Base-by-base conservation (phyloP, 2,113 vertebrate species). In the Engystomops pustulosus region DNA sequence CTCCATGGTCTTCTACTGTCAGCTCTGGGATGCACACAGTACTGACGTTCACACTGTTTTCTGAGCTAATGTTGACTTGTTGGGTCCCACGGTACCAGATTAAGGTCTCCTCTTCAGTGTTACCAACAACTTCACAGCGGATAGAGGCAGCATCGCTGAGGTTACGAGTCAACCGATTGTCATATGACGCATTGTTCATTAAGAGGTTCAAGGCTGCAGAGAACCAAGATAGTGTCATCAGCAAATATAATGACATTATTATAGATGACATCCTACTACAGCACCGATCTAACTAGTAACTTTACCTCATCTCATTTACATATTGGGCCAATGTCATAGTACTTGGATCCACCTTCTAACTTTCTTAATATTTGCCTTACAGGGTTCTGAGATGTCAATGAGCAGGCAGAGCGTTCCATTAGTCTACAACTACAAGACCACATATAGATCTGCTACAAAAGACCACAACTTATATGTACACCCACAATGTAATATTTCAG, bases 11-110 rank as follows among this genome's bases (percentile, higher is more conserved):
- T 0, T 90, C 32, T 77, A 84, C 72, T 0, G 62, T 86, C 85
- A 94, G 79, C 0, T 90, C 86, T 38, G 84, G 88, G 6, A 95
- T 20, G n/a, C 94, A 95, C 85, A 95, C 36, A 23, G 85, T 87
- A 36, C 94, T 95, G 85, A 86, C 2, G 49, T 94, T 94, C 72
- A 92, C 87, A 80, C 78, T 90, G 38, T 95, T 95, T 2, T 80
- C 91, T 0, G 88, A 68, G 34, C 87, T 87, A 86, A 95, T 84
- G 15, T 58, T 74, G 25, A 95, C 92, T 4, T 0, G 11, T 14
- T 81, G 49, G 0, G 47, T 41, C 27, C 60, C 92, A 7, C 93
- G 87, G 81, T 92, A 92, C 94, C 94, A 95, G 51, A 90, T 85
- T 49, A 95, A 85, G 32, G 90, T 88, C 89, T 95, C 93, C 0